A percentile compares a stretch with the other conserved stretches of the same genome.
These are phyloP conservation scores for Scolopax bukidnonensis DNA, from an alignment of 2,797 vertebrate genomes.

Conservation along the genomic window DNA sequence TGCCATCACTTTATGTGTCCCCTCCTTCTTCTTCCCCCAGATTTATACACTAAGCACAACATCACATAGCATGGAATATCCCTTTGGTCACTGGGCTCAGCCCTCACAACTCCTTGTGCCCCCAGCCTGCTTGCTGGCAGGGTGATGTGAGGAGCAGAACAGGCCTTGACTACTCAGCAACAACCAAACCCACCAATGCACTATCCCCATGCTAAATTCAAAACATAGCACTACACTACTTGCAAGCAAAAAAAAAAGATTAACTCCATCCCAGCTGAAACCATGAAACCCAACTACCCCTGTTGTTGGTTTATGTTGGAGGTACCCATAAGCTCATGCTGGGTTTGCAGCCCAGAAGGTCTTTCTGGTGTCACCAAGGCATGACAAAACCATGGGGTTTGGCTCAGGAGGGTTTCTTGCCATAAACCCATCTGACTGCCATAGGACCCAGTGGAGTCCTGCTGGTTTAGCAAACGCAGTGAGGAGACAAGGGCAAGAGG, in stretches of 20 bases:
- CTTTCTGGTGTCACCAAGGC: neutral
- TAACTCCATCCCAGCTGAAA: neutral
- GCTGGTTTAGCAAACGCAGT: neutral
- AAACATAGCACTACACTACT: neutral
- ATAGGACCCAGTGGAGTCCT: accelerated
- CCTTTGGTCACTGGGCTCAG: neutral
- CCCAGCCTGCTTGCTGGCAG: neutral
- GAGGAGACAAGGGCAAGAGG: neutral
- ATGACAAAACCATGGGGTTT: accelerated
- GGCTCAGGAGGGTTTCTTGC: neutral
- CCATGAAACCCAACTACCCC: neutral
- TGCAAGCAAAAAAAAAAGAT: neutral
- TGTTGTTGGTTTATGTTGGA: neutral
- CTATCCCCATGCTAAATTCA: neutral
- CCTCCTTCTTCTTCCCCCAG: neutral
- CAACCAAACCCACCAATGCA: neutral
- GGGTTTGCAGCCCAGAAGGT: neutral
- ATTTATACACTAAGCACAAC: neutral
- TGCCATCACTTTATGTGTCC: neutral
- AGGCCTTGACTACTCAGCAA: neutral
- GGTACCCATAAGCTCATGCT: accelerated
- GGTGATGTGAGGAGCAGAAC: neutral
- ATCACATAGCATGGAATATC: neutral
- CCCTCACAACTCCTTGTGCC: neutral
- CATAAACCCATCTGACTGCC: accelerated